Conservation (phyloP, 2,888 invertebrate genomes). For the Phragmatobia fuliginosa region DNA sequence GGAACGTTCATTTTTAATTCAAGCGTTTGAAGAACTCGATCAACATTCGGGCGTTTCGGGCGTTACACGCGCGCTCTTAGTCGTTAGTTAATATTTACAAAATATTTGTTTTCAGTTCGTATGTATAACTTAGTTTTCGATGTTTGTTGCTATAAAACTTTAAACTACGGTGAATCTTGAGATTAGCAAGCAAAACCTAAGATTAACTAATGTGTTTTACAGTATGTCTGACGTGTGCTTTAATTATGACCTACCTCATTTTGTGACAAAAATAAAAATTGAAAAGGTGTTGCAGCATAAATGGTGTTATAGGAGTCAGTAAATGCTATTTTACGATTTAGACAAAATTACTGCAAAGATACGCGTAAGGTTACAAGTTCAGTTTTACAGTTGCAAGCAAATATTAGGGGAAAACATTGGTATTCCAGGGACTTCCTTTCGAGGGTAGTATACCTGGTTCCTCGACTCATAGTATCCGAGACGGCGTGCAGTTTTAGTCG, state of each 20-base stretch:
- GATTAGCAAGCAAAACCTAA: neutral
- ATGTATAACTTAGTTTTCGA: neutral
- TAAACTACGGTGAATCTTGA: neutral
- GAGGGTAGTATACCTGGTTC: too few relatives aligned
- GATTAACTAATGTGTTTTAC: too few relatives aligned
- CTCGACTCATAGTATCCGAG: too few relatives aligned
- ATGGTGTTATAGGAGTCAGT: constrained; percentile 31
- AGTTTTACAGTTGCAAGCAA: constrained; percentile 60
- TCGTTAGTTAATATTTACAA: neutral
- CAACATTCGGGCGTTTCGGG: neutral
- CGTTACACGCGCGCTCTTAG: neutral
- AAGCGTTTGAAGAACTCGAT: neutral
- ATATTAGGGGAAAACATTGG: constrained; percentile 51
- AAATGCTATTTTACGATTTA: constrained; percentile 50
- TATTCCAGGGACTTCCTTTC: too few relatives aligned
- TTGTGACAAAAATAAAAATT: too few relatives aligned
- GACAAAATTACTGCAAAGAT: constrained; percentile 50
- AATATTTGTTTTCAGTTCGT: neutral
- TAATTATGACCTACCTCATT: neutral
- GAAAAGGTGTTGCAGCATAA: too few relatives aligned
- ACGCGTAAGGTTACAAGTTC: constrained; percentile 58
- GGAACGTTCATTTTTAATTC: neutral
- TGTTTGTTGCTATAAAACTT: neutral
- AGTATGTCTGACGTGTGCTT: neutral
- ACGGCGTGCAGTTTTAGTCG: too few relatives aligned